phyloP scores from a whole-genome alignment of 2,797 vertebrate species.

The Pantherophis vulpinus region DNA sequence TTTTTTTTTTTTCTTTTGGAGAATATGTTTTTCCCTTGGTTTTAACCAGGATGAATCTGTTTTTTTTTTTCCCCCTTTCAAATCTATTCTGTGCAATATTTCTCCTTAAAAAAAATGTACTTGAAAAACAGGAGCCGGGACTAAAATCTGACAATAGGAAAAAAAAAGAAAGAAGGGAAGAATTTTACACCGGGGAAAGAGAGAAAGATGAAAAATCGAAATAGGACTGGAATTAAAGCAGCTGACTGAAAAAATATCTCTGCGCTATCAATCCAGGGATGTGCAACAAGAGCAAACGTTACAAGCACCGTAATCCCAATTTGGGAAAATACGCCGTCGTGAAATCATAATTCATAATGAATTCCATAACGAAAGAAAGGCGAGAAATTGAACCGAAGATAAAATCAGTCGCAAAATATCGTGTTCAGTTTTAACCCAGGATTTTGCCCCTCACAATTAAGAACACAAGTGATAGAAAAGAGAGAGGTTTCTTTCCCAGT shows the following conservation, averaged over 20 bases:
- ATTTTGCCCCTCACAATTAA: neutral
- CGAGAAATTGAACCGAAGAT: neutral
- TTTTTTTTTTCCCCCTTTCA: accelerated
- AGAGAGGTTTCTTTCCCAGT: neutral
- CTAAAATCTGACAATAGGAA: neutral
- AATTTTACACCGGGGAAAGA: neutral
- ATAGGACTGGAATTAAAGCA: neutral
- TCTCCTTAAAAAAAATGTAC: neutral
- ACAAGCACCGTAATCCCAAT: neutral
- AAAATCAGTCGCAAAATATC: neutral
- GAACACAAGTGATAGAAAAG: neutral
- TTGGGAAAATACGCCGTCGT: neutral
- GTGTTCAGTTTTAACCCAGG: neutral
- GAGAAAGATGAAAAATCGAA: neutral
- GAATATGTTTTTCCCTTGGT: neutral
- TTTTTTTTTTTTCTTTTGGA: neutral
- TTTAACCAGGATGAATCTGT: neutral
- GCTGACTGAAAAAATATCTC: neutral
- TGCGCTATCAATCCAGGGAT: too few species aligned
- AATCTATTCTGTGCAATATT: neutral
- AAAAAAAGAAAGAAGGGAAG: neutral
- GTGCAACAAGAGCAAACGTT: neutral
- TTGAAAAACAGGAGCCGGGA: neutral
- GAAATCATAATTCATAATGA: neutral
- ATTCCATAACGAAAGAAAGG: neutral